Conservation (phyloP, 2,888 invertebrate species). For the Hemithea aestivaria region DNA sequence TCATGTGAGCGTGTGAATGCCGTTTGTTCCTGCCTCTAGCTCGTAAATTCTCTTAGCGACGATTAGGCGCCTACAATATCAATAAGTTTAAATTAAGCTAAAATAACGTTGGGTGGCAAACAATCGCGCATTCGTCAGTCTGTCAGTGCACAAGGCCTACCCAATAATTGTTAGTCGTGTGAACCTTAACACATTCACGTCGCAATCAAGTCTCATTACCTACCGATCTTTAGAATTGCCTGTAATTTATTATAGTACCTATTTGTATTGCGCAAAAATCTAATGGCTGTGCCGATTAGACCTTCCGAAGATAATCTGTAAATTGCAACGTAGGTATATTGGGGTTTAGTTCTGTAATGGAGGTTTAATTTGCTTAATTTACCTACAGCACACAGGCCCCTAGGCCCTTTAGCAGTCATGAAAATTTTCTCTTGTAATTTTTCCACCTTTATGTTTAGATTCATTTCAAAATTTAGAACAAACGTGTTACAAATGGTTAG, state of each 20-base stretch:
- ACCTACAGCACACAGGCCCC: too few relatives aligned
- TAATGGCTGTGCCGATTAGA: constrained; percentile 4
- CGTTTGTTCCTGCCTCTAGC: too few relatives aligned
- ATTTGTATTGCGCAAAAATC: constrained; percentile 32
- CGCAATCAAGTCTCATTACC: constrained; percentile 49
- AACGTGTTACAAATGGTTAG: too few relatives aligned
- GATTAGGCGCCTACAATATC: too few relatives aligned
- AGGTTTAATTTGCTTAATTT: too few relatives aligned
- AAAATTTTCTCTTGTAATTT: too few relatives aligned
- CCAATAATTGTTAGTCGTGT: constrained; percentile 58
- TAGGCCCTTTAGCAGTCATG: too few relatives aligned
- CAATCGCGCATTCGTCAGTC: constrained; percentile 67
- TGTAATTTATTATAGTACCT: constrained; percentile 36
- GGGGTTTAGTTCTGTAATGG: too few relatives aligned
- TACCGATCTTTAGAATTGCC: constrained; percentile 48
- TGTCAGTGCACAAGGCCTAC: constrained; percentile 65
- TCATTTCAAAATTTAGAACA: too few relatives aligned
- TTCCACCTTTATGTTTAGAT: too few relatives aligned
- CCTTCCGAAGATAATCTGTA: constrained; percentile 16
- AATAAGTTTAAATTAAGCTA: too few relatives aligned
- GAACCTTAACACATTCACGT: constrained; percentile 57
- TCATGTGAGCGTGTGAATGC: too few relatives aligned
- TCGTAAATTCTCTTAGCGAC: not conserved
- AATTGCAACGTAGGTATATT: constrained; percentile 8
- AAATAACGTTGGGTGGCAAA: constrained; percentile 29